These are phyloP conservation scores for Eumaeus atala DNA, from an alignment of 1,140 invertebrate genomes.

Conservation along the genomic window DNA sequence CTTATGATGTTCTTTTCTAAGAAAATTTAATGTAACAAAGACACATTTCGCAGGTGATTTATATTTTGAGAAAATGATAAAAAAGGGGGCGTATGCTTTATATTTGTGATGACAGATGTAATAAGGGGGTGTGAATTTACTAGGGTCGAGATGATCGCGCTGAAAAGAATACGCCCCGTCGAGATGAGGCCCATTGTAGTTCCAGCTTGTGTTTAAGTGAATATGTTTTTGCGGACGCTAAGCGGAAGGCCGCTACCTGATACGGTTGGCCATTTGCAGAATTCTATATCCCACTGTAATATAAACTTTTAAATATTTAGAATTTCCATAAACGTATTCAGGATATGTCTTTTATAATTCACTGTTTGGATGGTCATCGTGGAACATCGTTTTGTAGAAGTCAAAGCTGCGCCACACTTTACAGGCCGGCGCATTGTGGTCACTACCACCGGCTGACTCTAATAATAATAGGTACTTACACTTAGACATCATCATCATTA, in stretches of 20 bases:
- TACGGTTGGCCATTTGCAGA: neutral
- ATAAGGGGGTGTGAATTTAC: conserved; percentile 23
- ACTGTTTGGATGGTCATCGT: too few species aligned
- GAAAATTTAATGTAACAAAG: conserved; percentile 6
- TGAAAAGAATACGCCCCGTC: conserved; percentile 27
- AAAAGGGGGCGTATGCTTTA: conserved; percentile 30
- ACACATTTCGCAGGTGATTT: conserved; percentile 20
- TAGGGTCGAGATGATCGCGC: conserved; percentile 6
- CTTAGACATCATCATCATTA: too few species aligned
- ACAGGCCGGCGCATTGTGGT: too few species aligned
- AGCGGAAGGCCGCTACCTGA: conserved; percentile 1
- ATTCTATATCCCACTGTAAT: too few species aligned
- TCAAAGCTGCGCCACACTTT: too few species aligned
- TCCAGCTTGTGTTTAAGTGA: conserved; percentile 14
- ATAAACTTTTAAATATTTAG: too few species aligned
- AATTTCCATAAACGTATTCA: too few species aligned
- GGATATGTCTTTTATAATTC: too few species aligned
- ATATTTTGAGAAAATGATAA: conserved; percentile 19
- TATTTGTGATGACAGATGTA: conserved; percentile 31
- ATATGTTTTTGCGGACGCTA: conserved; percentile 10
- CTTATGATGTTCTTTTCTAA: conserved; percentile 2
- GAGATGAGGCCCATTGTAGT: conserved; percentile 11
- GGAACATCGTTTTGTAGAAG: too few species aligned
- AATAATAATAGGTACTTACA: too few species aligned
- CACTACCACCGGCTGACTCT: too few species aligned